Evolutionary conservation across 2,113 vertebrate species (phyloP).

Genomic region (Bubo blakistoni): DNA sequence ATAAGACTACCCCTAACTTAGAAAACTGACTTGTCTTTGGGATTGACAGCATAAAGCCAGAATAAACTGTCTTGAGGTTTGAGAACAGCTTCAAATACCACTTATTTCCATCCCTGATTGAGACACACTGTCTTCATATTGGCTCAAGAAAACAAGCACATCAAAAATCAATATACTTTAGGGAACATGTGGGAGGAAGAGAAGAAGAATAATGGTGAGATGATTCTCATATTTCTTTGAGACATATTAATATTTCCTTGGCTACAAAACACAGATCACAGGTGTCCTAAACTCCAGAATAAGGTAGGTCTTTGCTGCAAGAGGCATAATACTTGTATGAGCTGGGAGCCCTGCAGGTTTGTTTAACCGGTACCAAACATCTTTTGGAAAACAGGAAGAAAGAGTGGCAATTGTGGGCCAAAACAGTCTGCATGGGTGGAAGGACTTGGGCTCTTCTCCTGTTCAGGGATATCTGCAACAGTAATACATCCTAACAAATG

Average conservation of each 20-base stretch:
- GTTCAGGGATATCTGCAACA: background rate
- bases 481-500: background rate
- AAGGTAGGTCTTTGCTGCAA: background rate
- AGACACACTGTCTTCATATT: background rate
- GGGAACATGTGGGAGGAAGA: background rate
- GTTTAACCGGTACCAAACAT: background rate
- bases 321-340: background rate
- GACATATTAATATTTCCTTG: background rate
- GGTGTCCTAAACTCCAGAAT: background rate
- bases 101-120: background rate
- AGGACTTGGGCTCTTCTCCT: background rate
- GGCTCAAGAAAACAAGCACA: background rate
- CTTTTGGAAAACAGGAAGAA: background rate
- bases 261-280: slow-evolving; percentile 29
- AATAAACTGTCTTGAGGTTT: background rate
- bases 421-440: no score
- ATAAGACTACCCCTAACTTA: background rate
- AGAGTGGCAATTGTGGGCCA: background rate
- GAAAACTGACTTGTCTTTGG: background rate
- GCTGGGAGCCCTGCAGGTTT: background rate
- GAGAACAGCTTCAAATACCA: background rate
- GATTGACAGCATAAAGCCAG: background rate
- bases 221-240: background rate
- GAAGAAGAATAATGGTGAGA: background rate
- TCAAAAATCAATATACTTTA: slow-evolving; percentile 14